Base-by-base conservation (phyloP, 2,113 vertebrate species). In the Cephalopterus ornatus region DNA sequence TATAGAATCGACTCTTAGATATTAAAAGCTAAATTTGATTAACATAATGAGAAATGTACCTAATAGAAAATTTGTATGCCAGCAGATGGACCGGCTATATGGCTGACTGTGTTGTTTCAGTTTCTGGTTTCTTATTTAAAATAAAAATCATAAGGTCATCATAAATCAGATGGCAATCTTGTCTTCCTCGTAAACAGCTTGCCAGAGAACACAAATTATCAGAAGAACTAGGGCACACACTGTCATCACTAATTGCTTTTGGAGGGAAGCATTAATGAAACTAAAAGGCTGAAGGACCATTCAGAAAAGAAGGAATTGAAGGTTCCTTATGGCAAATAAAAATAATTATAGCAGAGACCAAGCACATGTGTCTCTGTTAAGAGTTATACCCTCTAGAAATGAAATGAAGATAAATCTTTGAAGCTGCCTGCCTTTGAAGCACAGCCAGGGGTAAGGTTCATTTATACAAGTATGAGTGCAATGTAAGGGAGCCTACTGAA, bases 241-340 rank as follows among this genome's bases (percentile, higher is more conserved):
- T 91, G 83, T 78, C 93, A 89, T 80, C 83, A 26, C 87, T 95
- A 95, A 96, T 93, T 96, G 91, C 79, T 92, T 96, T 92, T 90
- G 67, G 55, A 86, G 39, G 50, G 39, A 91, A 93, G 61, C 83
- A 59, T 92, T 95, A 91, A 61, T 8, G 19, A 92, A 93, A 91
- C 72, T 86, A 90, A 95, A 96, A 89, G 83, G 83, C 88, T 89
- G 86, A 90, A 76, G 55, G 50, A 88, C 72, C 83, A 74, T 74
- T 95, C 75, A 86, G 63, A 66, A 91, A 88, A 85, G 52, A 78
- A 92, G 37, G 21, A 88, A 67, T 9, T 91, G 59, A 86, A 86
- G 59, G 21, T 63, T 80, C 91, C 72, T 73, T 63, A 28, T 37
- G 55, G 92, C 83, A 94, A 93, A 93, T 71, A 88, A 80, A 92